Evolutionary conservation across 2,888 invertebrate species (phyloP).

Genomic region (Thysanoteuthis rhombus): DNA sequence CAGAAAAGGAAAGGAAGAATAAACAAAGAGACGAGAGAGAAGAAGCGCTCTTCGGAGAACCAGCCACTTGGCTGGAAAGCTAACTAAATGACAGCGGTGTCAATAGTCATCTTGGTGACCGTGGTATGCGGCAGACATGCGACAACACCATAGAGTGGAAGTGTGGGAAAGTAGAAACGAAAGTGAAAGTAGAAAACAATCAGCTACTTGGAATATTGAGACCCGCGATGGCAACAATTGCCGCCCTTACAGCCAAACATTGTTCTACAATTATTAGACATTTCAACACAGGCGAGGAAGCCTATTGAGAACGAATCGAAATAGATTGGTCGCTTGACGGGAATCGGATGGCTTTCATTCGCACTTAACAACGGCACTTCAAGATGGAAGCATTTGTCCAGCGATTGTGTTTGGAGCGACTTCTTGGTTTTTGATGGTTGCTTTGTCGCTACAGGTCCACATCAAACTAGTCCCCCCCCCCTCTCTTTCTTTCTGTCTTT

Average conservation of each 20-base stretch:
- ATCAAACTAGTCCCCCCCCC: background rate
- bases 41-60: background rate
- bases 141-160: background rate
- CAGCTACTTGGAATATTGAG: background rate
- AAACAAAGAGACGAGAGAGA: background rate
- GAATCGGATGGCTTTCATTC: background rate
- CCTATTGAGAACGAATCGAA: background rate
- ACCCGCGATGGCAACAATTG: background rate
- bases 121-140: background rate
- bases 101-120: background rate
- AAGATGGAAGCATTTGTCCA: background rate
- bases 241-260: background rate
- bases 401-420: background rate
- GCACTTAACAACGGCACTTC: background rate
- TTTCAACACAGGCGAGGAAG: background rate
- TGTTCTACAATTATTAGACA: background rate
- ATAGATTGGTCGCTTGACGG: background rate
- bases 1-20: background rate
- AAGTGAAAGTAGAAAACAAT: background rate
- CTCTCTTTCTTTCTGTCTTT: background rate
- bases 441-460: background rate
- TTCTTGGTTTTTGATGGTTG: background rate
- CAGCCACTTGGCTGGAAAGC: background rate
- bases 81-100: background rate
- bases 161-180: too few species aligned